Conservation (phyloP, 2,888 invertebrate species). For the Tinea pellionella region DNA sequence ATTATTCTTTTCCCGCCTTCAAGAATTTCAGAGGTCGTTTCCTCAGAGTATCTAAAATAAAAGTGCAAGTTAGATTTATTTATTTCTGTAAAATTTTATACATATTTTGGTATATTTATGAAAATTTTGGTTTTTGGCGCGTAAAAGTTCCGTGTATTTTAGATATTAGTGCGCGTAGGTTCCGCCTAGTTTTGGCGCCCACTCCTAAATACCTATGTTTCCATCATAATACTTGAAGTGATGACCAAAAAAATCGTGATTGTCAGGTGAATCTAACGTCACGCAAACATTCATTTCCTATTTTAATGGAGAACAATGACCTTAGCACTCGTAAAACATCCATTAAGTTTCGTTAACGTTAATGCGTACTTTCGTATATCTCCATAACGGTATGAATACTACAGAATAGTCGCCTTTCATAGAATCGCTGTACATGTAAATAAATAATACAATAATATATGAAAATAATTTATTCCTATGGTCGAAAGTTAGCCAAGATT, state of each 20-base stretch:
- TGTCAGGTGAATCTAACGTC: constrained; percentile 1
- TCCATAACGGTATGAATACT: too few species aligned
- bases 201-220: neutral
- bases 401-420: too few species aligned
- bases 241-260: neutral
- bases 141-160: too few species aligned
- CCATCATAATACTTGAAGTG: too few species aligned
- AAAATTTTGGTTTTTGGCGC: too few species aligned
- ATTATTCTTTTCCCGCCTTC: too few species aligned
- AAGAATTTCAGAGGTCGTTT: too few species aligned
- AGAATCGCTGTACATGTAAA: too few species aligned
- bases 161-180: neutral
- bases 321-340: neutral
- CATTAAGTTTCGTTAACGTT: neutral
- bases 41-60: neutral
- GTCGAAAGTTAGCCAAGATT: neutral
- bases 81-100: too few species aligned
- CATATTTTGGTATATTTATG: too few species aligned
- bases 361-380: neutral
- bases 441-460: too few species aligned
- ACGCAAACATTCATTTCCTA: neutral
- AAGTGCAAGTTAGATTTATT: too few species aligned
- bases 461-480: neutral
- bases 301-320: constrained; percentile 2
- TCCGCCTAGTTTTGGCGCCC: neutral